phyloP scores from a whole-genome alignment of 2,113 vertebrate genomes.

The Lynx canadensis region DNA sequence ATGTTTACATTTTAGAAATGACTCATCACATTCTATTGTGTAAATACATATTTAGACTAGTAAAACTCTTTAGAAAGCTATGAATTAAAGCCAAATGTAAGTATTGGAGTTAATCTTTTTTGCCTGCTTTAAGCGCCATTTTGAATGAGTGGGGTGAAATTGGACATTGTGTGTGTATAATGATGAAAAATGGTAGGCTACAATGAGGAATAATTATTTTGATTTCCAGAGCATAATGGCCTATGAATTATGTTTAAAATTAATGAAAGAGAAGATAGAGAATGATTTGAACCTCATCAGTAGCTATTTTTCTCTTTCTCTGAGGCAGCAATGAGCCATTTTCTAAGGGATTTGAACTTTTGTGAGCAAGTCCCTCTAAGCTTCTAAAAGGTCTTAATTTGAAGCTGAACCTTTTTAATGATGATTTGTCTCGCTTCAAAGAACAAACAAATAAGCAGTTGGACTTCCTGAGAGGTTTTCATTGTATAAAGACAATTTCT shows the following conservation, averaged over 20 bases:
- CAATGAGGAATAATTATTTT: constrained; percentile 88
- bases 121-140: constrained; percentile 76
- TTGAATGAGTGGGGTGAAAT: constrained; percentile 82
- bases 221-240: constrained; percentile 85
- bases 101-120: constrained; percentile 79
- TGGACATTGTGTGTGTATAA: constrained; percentile 83
- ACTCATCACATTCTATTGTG: constrained; percentile 83
- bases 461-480: constrained; percentile 67
- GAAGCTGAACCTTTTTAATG: constrained; percentile 77
- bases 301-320: constrained; percentile 86
- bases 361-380: constrained; percentile 80
- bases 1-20: constrained; percentile 80
- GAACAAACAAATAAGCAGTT: constrained; percentile 70
- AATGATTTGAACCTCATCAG: constrained; percentile 88
- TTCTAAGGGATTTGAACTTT: constrained; percentile 81
- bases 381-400: constrained; percentile 82
- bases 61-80: constrained; percentile 76
- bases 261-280: constrained; percentile 86
- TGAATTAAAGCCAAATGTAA: constrained; percentile 84
- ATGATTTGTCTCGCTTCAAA: constrained; percentile 74
- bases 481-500: constrained; percentile 62
- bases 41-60: constrained; percentile 82
- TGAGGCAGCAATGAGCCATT: constrained; percentile 81
- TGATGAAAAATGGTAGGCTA: constrained; percentile 85
- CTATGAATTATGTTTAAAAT: constrained; percentile 89